Percentiles rank a stretch among this genome's conserved stretches.
phyloP scores from a whole-genome alignment of 2,113 vertebrate species.

The Chaenogobius annularis region DNA sequence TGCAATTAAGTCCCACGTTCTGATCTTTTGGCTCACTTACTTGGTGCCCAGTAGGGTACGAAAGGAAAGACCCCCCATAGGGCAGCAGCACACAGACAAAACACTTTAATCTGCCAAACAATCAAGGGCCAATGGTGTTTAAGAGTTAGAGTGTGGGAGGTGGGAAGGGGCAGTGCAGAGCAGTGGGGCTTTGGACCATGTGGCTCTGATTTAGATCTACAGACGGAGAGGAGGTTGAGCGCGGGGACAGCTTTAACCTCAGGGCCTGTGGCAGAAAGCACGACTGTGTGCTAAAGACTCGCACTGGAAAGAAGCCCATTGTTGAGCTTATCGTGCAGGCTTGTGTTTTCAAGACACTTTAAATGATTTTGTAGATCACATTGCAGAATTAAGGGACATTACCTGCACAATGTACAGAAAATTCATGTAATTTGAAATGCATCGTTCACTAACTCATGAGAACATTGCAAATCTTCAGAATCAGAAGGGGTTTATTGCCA shows the following conservation, averaged over 20 bases:
- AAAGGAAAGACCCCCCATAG: slow-evolving; percentile 7
- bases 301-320: background rate
- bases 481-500: too few species aligned
- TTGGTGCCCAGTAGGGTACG: background rate
- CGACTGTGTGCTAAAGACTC: background rate
- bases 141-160: slow-evolving; percentile 17
- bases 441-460: too few species aligned
- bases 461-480: too few species aligned
- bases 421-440: too few species aligned
- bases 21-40: slow-evolving; percentile 9
- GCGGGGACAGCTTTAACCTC: slow-evolving; percentile 46
- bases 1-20: slow-evolving; percentile 3
- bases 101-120: slow-evolving; percentile 30
- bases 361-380: background rate
- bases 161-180: background rate
- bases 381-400: background rate
- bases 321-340: background rate
- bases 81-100: slow-evolving; percentile 19
- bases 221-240: slow-evolving; percentile 46
- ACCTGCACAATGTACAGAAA: background rate
- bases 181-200: slow-evolving; percentile 38
- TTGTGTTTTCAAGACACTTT: background rate
- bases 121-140: slow-evolving; percentile 17
- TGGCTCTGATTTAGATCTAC: slow-evolving; percentile 62
- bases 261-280: slow-evolving; percentile 21